Evolutionary conservation across 2,888 invertebrate genomes (phyloP).

Genomic region (Melinaea marsaeus): DNA sequence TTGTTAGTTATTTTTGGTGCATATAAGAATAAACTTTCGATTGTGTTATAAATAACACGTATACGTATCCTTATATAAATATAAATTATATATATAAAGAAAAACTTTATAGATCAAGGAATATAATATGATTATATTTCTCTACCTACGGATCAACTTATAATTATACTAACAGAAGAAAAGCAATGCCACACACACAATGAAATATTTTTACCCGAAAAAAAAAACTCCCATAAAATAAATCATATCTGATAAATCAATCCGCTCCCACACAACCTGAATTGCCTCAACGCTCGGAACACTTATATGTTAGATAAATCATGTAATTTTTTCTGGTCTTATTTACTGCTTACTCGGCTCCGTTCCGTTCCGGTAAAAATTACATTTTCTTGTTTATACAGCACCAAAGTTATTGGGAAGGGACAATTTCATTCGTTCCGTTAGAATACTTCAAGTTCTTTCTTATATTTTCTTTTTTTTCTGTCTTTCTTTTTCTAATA

Average conservation of each 20-base stretch:
- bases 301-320: conserved; percentile 21
- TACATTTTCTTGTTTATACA: conserved; percentile 16
- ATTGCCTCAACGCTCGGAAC: conserved; percentile 18
- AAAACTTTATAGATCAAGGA: too few relatives aligned
- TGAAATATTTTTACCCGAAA: background rate
- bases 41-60: too few relatives aligned
- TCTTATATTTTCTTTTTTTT: too few relatives aligned
- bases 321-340: conserved; percentile 16
- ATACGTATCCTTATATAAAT: too few relatives aligned
- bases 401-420: conserved; percentile 12
- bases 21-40: too few relatives aligned
- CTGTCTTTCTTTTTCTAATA: too few relatives aligned
- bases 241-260: conserved; percentile 12
- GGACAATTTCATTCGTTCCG: background rate
- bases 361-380: background rate
- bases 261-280: conserved; percentile 19
- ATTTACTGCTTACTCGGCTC: conserved; percentile 14
- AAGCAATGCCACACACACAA: too few relatives aligned
- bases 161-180: too few relatives aligned
- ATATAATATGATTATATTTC: too few relatives aligned
- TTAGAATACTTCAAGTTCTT: background rate
- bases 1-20: too few relatives aligned
- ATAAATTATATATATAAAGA: too few relatives aligned
- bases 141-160: too few relatives aligned
- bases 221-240: conserved; percentile 9